Conservation (phyloP, 2,113 vertebrate genomes). For the Rhea americana region DNA sequence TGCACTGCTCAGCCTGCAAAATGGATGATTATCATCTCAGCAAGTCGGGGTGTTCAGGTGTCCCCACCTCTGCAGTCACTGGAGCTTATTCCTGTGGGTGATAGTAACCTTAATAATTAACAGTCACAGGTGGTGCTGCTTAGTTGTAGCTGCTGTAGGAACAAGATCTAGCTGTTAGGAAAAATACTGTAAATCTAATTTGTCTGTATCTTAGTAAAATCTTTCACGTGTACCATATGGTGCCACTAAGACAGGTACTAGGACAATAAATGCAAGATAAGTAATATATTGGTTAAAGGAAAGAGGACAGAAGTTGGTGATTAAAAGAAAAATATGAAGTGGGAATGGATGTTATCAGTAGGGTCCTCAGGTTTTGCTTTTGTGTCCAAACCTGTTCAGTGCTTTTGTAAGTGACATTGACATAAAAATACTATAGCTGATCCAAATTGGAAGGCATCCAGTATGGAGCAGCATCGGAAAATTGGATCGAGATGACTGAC, state of each 20-base stretch:
- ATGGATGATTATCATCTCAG: neutral
- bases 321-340: neutral
- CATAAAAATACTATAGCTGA: neutral
- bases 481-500: neutral
- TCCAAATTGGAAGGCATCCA: neutral
- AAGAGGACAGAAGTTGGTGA: fast-evolving
- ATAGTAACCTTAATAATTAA: neutral
- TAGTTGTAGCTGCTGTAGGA: neutral
- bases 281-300: neutral
- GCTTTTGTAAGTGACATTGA: neutral
- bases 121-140: neutral
- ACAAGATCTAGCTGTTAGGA: neutral
- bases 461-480: neutral
- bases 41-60: slow-evolving; percentile 8
- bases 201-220: neutral
- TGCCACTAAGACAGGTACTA: neutral
- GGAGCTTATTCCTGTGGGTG: slow-evolving; percentile 5
- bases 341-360: neutral
- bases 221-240: neutral
- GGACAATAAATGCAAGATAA: neutral
- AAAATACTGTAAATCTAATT: neutral
- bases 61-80: neutral
- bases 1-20: neutral
- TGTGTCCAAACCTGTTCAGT: neutral
- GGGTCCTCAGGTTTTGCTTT: neutral